A percentile compares a stretch with the other conserved stretches of the same genome.
phyloP scores from a whole-genome alignment of 1,140 invertebrate species.

The Capitella teleta region DNA sequence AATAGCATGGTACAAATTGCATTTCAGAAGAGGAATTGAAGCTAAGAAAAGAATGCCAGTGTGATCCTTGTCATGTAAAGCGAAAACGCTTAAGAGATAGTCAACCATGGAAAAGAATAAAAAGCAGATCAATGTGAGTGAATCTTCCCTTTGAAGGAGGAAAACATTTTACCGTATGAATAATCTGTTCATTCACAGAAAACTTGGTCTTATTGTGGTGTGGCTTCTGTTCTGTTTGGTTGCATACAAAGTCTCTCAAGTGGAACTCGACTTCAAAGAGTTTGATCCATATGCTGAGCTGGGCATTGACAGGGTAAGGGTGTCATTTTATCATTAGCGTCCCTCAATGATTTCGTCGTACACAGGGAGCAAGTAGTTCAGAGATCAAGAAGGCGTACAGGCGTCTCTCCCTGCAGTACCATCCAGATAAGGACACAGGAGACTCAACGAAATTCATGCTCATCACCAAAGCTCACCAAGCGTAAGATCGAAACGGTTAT shows the following conservation, averaged over 20 bases:
- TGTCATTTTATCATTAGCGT: not conserved
- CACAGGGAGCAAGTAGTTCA: conserved; percentile 63
- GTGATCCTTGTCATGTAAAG: conserved; percentile 76
- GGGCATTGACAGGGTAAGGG: conserved; percentile 6
- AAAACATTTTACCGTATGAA: too few species aligned
- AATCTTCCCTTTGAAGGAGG: too few species aligned
- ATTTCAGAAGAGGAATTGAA: conserved; percentile 23
- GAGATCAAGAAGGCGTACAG: conserved; percentile 95
- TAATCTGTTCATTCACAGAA: not conserved
- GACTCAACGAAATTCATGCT: conserved; percentile 96
- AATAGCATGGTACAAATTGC: too few species aligned
- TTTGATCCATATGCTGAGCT: conserved; percentile 7
- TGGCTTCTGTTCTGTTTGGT: not conserved
- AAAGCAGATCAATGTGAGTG: conserved; percentile 48
- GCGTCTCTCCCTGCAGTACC: conserved; percentile 79
- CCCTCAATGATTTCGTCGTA: not conserved
- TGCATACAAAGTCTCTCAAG: conserved; percentile 6
- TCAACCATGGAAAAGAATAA: conserved; percentile 75
- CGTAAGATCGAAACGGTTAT: conserved; percentile 27
- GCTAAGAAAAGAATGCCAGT: conserved; percentile 51
- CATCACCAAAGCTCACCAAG: conserved; percentile 84
- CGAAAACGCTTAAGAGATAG: conserved; percentile 63
- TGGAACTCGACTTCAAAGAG: conserved; percentile 5
- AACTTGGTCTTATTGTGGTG: not conserved
- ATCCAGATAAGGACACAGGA: conserved; percentile 96